Base-by-base conservation (phyloP, 2,888 invertebrate species). In the Brenthis hecate region DNA sequence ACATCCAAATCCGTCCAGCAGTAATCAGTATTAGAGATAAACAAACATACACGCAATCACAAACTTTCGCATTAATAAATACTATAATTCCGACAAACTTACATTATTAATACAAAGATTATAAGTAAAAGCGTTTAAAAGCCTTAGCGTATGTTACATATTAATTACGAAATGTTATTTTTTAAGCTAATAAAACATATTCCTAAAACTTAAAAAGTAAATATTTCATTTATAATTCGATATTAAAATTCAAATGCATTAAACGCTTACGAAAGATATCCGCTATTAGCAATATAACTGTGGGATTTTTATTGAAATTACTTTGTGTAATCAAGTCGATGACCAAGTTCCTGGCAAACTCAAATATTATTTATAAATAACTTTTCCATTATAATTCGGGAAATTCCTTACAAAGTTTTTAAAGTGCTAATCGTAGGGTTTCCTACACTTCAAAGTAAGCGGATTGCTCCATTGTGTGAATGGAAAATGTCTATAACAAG, bases 401-500 rank as follows among this genome's bases (percentile, higher is more conserved):
- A 50, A 36, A 16, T 13, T 14, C 43, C 14, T 32, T 36, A 62
- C 50, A 50, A 53, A 28, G n/a, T 32, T 54, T 60, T 43, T 16
- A 19, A 43, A 53, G 53, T 53, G 53, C 19, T 62, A 53, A 62
- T 54, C 32, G 47, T 56, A 56, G 56, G 56, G 65, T 67, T 61
- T 67, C 65, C 65, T 71, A 66, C 70, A 79, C 78, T 81, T 80
- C 75, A 75, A 74, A 72, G 68, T 68, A 66, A 72, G 80, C 75
- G 79, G 77, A 86, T 87, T 86, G 87, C 87, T 82, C 85, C 87
- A 87, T 88, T 86, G 89, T 85, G 85, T 86, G 88, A 90, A 88
- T 89, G 87, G 88, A 86, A 89, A 89, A 88, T 86, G 87, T 82
- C 85, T 86, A 89, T 90, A 87, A 89, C 88, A 87, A 85, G 82